Percentiles rank a stretch among this genome's conserved stretches.
phyloP scores from a whole-genome alignment of 1,140 invertebrate species.

The Drosophila tristis region DNA sequence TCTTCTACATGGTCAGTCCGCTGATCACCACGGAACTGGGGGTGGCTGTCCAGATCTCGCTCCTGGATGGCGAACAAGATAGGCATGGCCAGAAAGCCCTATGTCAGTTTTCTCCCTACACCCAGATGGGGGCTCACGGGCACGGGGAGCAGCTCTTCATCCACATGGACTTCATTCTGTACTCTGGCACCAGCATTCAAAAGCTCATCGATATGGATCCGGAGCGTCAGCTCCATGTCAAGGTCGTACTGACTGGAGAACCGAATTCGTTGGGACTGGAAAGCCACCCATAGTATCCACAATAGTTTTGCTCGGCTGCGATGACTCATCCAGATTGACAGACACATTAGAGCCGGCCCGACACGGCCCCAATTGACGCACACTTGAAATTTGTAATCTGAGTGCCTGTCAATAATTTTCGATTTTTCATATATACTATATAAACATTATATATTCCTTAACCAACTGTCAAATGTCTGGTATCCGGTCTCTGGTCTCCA shows the following conservation, averaged over 20 bases:
- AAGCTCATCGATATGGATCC: conserved; percentile 14
- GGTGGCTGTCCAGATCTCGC: conserved; percentile 38
- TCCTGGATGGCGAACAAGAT: conserved; percentile 28
- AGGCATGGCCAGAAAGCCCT: conserved; percentile 23
- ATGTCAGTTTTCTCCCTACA: conserved; percentile 28
- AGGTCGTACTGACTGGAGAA: conserved; percentile 34
- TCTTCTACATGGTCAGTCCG: conserved; percentile 49
- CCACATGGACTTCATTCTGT: conserved; percentile 51
- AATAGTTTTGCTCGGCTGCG: background rate
- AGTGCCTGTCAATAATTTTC: conserved; percentile 75
- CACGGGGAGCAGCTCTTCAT: conserved; percentile 28
- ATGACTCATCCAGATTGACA: conserved; percentile 53
- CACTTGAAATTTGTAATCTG: conserved; percentile 49
- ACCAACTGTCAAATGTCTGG: conserved; percentile 8
- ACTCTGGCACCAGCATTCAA: conserved; percentile 33
- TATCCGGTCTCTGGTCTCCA: conserved; percentile 7
- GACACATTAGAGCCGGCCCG: conserved; percentile 33
- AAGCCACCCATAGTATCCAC: background rate
- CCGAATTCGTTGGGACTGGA: conserved; percentile 31
- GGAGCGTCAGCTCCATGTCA: conserved; percentile 22
- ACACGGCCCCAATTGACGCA: conserved; percentile 58
- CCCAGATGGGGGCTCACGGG: conserved; percentile 25
- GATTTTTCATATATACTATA: conserved; percentile 17
- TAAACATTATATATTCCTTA: background rate
- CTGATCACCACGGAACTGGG: conserved; percentile 9